Evolutionary conservation across 2,888 invertebrate species (phyloP).

Genomic region (Mythimna loreyi): DNA sequence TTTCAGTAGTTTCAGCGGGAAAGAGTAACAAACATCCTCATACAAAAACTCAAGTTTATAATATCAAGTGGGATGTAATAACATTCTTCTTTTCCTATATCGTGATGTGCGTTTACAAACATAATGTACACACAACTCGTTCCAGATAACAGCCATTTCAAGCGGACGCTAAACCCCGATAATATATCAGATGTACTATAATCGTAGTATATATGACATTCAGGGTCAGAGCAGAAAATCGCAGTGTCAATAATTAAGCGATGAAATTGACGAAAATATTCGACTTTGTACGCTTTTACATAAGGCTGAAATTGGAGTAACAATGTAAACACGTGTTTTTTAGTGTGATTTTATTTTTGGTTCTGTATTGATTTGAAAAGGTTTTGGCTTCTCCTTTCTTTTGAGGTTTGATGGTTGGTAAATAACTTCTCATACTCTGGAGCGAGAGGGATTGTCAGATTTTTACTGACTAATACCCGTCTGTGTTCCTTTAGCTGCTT

Average conservation of each 20-base stretch:
- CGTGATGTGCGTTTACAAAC: slow-evolving; percentile 6
- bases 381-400: no score
- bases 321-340: not conserved
- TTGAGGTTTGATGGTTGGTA: no score
- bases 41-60: no score
- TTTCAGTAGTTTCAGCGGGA: no score
- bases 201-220: slow-evolving; percentile 1
- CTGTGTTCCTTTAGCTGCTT: no score
- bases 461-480: no score
- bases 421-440: no score
- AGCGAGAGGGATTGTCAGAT: no score
- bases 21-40: no score
- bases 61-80: no score
- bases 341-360: not conserved
- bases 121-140: not conserved
- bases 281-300: not conserved
- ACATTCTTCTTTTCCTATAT: not conserved
- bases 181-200: slow-evolving; percentile 16
- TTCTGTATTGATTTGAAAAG: no score
- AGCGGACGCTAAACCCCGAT: slow-evolving; percentile 28
- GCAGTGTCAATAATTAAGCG: not conserved
- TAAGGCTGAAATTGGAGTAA: not conserved
- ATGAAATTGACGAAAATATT: slow-evolving; percentile 4
- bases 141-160: slow-evolving; percentile 1
- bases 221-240: slow-evolving; percentile 2